Percentiles rank a stretch among this genome's conserved stretches.
Evolutionary conservation across 2,797 vertebrate genomes (phyloP).

Genomic region (Limosa lapponica): DNA sequence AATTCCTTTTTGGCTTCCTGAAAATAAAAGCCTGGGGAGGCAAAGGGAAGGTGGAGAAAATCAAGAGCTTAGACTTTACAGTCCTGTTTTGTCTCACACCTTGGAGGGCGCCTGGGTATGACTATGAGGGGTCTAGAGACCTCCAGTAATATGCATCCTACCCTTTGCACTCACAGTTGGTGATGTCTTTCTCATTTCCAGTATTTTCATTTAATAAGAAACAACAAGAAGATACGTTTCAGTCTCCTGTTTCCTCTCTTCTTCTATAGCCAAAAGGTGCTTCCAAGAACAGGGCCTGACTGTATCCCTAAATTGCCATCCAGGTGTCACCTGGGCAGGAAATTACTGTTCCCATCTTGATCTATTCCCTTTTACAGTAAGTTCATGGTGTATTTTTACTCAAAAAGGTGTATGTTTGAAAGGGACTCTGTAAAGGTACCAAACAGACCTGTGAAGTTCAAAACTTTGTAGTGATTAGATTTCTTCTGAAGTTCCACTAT

Average conservation of each 20-base stretch:
- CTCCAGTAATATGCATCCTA: neutral
- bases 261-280: neutral
- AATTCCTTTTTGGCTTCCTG: neutral
- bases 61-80: neutral
- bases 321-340: neutral
- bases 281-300: neutral
- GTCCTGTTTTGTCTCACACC: neutral
- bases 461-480: neutral
- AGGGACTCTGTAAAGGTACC: neutral
- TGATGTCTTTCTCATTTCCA: neutral
- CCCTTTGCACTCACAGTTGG: neutral
- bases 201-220: neutral
- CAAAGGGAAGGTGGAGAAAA: neutral
- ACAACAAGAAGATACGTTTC: neutral
- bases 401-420: neutral
- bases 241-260: neutral
- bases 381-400: neutral
- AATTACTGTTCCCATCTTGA: neutral
- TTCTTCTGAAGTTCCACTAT: neutral
- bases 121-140: fast-evolving
- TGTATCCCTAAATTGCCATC: fast-evolving
- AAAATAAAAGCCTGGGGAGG: neutral
- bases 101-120: neutral
- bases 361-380: neutral
- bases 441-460: neutral